Conservation (phyloP, 2,888 invertebrate species). For the Drosophila lutescens region DNA sequence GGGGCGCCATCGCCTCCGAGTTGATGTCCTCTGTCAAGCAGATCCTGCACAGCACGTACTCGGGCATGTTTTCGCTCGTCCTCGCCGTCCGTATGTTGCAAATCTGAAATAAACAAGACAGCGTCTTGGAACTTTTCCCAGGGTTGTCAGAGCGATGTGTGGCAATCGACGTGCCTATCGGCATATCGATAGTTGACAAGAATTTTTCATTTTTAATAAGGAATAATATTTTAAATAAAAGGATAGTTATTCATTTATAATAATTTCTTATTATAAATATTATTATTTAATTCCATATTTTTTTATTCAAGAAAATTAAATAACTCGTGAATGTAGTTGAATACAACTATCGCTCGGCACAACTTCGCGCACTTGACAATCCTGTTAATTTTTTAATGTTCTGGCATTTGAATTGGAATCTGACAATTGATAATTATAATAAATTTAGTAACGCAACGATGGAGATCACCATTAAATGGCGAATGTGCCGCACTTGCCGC, state of each 20-base stretch:
- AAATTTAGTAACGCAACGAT: too few species aligned
- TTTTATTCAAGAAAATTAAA: background rate
- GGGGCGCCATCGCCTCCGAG: constrained; percentile 71
- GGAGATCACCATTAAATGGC: constrained; percentile 82
- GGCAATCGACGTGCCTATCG: background rate
- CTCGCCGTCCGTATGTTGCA: constrained; percentile 2
- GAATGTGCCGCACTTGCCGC: constrained; percentile 77
- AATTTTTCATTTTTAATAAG: too few species aligned
- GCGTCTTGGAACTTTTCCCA: constrained; percentile 11
- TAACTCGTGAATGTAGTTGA: background rate
- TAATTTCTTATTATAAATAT: too few species aligned
- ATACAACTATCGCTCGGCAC: background rate
- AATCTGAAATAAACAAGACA: constrained; percentile 3
- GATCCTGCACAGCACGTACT: constrained; percentile 79
- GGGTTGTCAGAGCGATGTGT: background rate
- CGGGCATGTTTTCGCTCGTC: constrained; percentile 63
- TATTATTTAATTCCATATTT: too few species aligned
- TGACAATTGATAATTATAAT: too few species aligned
- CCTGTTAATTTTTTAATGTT: background rate
- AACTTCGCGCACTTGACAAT: constrained; percentile 4
- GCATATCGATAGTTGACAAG: background rate
- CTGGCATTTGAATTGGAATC: constrained; percentile 14
- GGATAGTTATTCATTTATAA: too few species aligned
- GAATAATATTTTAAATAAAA: too few species aligned
- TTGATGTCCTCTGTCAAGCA: constrained; percentile 77